Evolutionary conservation across 2,113 vertebrate genomes (phyloP), one percentile per base, ranked within the genome.

Genomic region (Dromas ardeola): DNA sequence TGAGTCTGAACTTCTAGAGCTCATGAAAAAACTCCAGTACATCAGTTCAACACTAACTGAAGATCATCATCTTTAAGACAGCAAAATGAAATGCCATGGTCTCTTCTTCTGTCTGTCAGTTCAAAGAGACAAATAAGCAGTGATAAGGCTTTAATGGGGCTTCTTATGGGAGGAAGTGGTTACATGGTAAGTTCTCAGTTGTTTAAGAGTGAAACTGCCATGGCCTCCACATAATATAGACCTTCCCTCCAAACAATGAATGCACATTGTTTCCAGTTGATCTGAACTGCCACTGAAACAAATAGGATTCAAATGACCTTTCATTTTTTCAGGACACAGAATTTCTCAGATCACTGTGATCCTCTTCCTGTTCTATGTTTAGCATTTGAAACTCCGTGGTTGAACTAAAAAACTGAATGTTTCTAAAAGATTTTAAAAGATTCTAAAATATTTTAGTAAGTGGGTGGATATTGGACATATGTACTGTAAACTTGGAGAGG

Each of bases 261-360:
- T 0, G 0, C 17, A 26, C 3, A 1, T 40, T 42, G 9, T 62
- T 82, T 58, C 20, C 26, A 74, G 17, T 18, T 85, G 21, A 58
- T 42, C 18, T 26, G 17, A 72, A 40, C 16, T 58, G 15, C 11
- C n/a, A 50, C 13, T 23, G 69, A 69, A 32, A 40, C 13, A 67
- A 87, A 70, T 7, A 74, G 19, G 16, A 73, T 32, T 74, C 34
- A 83, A 61, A 73, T 15, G 0, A 25, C 38, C 14, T 70, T 78
- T 45, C 34, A 2, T n/a, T 86, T 91, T 77, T 52, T 45, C 42
- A 86, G 18, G 21, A 65, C 30, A 50, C 7, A 50, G 25, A 74
- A 59, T 67, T 90, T 76, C 13, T 92, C 32, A 43, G 17, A 42
- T 62, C 22, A 34, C 25, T 74, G 11, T 62, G 42, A 62, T 81